phyloP scores from a whole-genome alignment of 1,140 invertebrate genomes.

The Phthorimaea operculella region DNA sequence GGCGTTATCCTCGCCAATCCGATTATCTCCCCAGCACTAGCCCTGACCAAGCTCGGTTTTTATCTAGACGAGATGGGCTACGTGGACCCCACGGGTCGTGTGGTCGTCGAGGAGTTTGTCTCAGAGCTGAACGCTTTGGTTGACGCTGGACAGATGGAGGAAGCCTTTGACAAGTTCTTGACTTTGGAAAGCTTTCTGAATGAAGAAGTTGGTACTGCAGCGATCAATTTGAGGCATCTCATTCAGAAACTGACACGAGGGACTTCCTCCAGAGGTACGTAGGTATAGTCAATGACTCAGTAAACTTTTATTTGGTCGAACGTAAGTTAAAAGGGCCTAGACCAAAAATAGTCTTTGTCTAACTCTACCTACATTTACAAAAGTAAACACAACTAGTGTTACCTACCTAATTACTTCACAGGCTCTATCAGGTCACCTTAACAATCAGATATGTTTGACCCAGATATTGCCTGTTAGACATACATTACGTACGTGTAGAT shows the following conservation, averaged over 20 bases:
- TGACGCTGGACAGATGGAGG: conserved; percentile 17
- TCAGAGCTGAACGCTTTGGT: conserved; percentile 23
- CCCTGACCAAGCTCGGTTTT: conserved; percentile 47
- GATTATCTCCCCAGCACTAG: conserved; percentile 75
- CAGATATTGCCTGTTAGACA: too few relatives aligned
- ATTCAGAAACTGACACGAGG: conserved; percentile 37
- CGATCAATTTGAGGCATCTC: conserved; percentile 45
- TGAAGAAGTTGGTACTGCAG: conserved; percentile 37
- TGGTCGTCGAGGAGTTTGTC: conserved; percentile 32
- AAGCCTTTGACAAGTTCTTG: conserved; percentile 43
- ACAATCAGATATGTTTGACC: too few relatives aligned
- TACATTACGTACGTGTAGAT: too few relatives aligned
- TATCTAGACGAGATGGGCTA: conserved; percentile 56
- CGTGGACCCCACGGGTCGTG: conserved; percentile 38
- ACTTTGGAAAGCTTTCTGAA: conserved; percentile 39
- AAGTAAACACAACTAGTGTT: too few relatives aligned
- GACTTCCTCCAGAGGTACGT: not conserved
- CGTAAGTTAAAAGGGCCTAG: too few relatives aligned
- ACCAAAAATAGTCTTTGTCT: too few relatives aligned
- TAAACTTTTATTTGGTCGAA: too few relatives aligned
- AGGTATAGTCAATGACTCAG: too few relatives aligned
- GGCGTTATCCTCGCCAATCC: conserved; percentile 80
- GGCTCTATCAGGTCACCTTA: too few relatives aligned
- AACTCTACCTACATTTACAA: too few relatives aligned
- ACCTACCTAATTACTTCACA: too few relatives aligned